Conservation (phyloP, 2,888 invertebrate species). For the Ptychoptera contaminata region DNA sequence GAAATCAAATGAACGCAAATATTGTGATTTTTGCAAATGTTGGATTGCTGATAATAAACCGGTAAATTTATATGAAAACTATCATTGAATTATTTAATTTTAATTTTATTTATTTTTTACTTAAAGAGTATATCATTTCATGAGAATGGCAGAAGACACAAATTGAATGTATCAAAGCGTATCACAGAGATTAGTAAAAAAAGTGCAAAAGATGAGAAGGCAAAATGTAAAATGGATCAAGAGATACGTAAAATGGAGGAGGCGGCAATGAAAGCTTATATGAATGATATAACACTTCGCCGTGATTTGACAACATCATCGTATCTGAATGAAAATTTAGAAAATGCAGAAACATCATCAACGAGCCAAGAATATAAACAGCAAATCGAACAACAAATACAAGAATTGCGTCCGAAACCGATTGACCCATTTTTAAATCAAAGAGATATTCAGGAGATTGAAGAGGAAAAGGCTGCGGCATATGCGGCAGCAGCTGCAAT, state of each 20-base stretch:
- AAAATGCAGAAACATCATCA: background rate
- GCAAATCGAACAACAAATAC: conserved; percentile 8
- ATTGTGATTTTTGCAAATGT: conserved; percentile 95
- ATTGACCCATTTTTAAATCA: conserved; percentile 25
- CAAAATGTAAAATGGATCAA: conserved; percentile 57
- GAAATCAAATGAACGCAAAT: conserved; percentile 91
- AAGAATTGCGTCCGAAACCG: conserved; percentile 13
- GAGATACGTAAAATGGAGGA: conserved; percentile 80
- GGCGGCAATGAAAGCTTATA: conserved; percentile 75
- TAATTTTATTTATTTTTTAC: background rate
- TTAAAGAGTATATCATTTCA: conserved; percentile 81
- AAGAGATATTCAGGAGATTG: conserved; percentile 23
- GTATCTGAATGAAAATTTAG: conserved; percentile 11
- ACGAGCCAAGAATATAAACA: conserved; percentile 1
- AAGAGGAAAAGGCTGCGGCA: conserved; percentile 18
- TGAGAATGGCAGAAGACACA: conserved; percentile 83
- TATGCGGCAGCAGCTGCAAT: conserved; percentile 14
- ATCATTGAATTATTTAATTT: background rate
- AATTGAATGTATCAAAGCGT: conserved; percentile 77
- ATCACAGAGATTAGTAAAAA: conserved; percentile 72
- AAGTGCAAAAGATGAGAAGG: conserved; percentile 64
- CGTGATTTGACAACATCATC: conserved; percentile 26
- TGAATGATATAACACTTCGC: conserved; percentile 53
- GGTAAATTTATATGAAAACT: conserved; percentile 33
- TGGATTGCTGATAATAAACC: conserved; percentile 98